Evolutionary conservation across 2,888 invertebrate genomes (phyloP).

Genomic region (Notocelia uddmanniana): DNA sequence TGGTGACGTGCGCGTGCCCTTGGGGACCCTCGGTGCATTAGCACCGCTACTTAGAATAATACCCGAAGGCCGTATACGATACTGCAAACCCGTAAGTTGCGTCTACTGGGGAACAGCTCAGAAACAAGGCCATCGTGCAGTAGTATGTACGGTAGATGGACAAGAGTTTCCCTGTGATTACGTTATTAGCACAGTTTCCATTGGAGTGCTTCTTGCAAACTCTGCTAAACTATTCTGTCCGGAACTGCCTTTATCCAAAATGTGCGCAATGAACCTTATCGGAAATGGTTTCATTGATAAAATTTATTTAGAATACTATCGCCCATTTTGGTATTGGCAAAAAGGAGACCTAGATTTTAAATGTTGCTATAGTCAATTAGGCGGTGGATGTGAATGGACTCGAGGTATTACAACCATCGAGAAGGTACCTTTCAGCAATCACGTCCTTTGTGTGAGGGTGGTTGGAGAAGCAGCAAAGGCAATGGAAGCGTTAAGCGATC

Average conservation of each 20-base stretch:
- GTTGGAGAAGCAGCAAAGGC: constrained; percentile 88
- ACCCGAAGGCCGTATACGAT: constrained; percentile 87
- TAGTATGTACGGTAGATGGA: constrained; percentile 89
- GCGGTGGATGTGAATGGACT: constrained; percentile 88
- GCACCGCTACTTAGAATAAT: constrained; percentile 88
- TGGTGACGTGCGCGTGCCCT: constrained; percentile 85
- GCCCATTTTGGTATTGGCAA: constrained; percentile 90
- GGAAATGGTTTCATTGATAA: constrained; percentile 92
- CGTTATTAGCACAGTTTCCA: constrained; percentile 91
- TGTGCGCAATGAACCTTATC: constrained; percentile 88
- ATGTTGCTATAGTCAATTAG: constrained; percentile 84
- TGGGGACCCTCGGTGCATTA: constrained; percentile 88
- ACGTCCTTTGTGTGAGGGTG: constrained; percentile 89
- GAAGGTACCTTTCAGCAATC: constrained; percentile 88
- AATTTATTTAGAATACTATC: constrained; percentile 90
- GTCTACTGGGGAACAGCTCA: constrained; percentile 89
- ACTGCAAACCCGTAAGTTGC: constrained; percentile 89
- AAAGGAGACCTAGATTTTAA: constrained; percentile 88
- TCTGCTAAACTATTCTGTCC: constrained; percentile 89
- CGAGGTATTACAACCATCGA: constrained; percentile 89
- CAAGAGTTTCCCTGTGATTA: constrained; percentile 91
- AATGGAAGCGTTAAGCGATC: constrained; percentile 89
- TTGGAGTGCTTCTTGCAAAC: constrained; percentile 90
- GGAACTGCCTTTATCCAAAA: constrained; percentile 88
- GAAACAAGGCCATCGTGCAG: constrained; percentile 76